Conservation (phyloP, 2,797 vertebrate genomes). For the Picus viridis region DNA sequence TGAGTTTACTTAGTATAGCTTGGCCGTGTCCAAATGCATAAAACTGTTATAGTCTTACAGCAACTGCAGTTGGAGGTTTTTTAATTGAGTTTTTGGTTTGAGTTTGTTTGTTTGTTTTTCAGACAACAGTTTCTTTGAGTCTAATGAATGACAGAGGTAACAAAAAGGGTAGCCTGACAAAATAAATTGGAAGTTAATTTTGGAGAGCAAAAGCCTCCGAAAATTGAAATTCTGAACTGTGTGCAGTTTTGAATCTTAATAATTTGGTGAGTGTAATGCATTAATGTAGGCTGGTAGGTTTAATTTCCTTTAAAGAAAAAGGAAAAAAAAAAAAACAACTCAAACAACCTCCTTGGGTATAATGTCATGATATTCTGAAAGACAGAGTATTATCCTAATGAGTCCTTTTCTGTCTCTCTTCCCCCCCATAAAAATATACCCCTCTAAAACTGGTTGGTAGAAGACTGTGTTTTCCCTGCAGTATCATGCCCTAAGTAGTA, state of each 20-base stretch:
- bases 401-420: not conserved
- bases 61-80: not conserved
- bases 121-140: not conserved
- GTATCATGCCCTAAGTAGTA: not conserved
- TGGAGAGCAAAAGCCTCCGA: constrained; percentile 42
- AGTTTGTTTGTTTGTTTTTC: not conserved
- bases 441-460: not conserved
- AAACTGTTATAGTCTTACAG: not conserved
- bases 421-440: not conserved
- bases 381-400: not conserved
- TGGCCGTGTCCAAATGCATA: not conserved
- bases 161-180: constrained; percentile 46
- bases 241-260: constrained; percentile 44
- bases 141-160: constrained; percentile 14
- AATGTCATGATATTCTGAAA: not conserved
- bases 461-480: not conserved
- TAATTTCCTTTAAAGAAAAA: constrained; percentile 19
- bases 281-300: constrained; percentile 34
- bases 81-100: too few relatives aligned
- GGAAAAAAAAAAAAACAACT: not conserved
- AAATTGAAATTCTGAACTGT: constrained; percentile 51
- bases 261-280: constrained; percentile 34
- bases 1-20: not conserved
- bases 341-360: not conserved
- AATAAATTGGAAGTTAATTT: constrained; percentile 66